phyloP scores from a whole-genome alignment of 2,888 invertebrate species.

The Cephalotes varians region DNA sequence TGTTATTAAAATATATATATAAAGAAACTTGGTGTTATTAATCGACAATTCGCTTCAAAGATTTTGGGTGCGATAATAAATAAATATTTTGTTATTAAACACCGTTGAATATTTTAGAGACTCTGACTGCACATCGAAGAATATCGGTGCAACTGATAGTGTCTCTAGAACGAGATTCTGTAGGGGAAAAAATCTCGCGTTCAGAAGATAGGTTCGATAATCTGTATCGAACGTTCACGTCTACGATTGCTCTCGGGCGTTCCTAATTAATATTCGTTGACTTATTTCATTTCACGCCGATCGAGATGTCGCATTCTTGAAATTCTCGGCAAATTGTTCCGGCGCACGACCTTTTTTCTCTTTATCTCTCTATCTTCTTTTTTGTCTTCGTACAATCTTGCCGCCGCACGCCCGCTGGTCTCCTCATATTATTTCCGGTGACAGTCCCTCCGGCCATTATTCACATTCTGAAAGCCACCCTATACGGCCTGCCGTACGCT shows the following conservation, averaged over 20 bases:
- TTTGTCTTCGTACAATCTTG: constrained; percentile 15
- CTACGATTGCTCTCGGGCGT: constrained; percentile 55
- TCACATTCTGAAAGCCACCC: constrained; percentile 70
- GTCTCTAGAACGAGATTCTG: constrained; percentile 51
- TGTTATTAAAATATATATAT: background rate
- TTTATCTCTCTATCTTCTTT: constrained; percentile 46
- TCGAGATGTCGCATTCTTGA: constrained; percentile 78
- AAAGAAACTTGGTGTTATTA: background rate
- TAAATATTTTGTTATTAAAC: constrained; percentile 34
- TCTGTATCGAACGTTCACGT: constrained; percentile 70
- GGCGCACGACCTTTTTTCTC: constrained; percentile 64
- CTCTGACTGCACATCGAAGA: constrained; percentile 2
- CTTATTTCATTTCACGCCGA: constrained; percentile 78
- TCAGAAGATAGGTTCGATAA: constrained; percentile 66
- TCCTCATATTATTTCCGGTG: constrained; percentile 74
- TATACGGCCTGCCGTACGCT: constrained; percentile 50
- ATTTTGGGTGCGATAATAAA: background rate
- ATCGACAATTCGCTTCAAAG: background rate
- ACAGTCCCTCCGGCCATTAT: constrained; percentile 53
- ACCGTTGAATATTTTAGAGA: constrained; percentile 4
- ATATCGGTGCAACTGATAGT: background rate
- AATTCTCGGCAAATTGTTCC: constrained; percentile 77
- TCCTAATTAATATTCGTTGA: constrained; percentile 78
- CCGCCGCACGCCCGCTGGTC: constrained; percentile 28
- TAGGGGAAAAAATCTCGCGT: constrained; percentile 45